Percentiles rank a stretch among this genome's conserved stretches.
Conservation (phyloP, 2,113 vertebrate genomes). For the Mugil cephalus region DNA sequence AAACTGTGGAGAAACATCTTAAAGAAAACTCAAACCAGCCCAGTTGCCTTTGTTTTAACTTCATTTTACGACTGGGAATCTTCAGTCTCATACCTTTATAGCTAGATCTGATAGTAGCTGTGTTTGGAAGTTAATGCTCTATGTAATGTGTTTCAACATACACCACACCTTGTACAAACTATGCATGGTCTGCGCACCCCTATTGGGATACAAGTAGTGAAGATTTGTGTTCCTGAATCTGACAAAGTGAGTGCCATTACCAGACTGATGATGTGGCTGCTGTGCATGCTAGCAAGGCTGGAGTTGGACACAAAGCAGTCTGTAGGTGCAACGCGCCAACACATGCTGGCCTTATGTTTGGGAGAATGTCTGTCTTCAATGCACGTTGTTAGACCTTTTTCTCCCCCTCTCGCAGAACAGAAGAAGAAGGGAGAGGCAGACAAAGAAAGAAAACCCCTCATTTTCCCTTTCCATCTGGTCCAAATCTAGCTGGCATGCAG, state of each 20-base stretch:
- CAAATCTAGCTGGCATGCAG: conserved; percentile 60
- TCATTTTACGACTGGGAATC: too few species aligned
- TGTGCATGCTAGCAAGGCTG: background rate
- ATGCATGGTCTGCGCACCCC: background rate
- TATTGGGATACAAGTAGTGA: background rate
- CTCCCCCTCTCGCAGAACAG: conserved; percentile 7
- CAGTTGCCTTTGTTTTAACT: too few species aligned
- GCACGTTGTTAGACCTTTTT: conserved; percentile 39
- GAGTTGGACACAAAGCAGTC: conserved; percentile 30
- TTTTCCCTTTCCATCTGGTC: conserved; percentile 64
- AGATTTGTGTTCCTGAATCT: background rate
- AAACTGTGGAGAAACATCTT: too few species aligned
- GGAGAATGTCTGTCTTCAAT: conserved; percentile 52
- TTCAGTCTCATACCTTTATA: too few species aligned
- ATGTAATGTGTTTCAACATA: too few species aligned
- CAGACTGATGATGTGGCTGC: conserved; percentile 56
- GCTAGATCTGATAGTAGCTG: too few species aligned
- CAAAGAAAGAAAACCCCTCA: conserved; percentile 21
- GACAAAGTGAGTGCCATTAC: background rate
- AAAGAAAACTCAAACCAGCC: too few species aligned
- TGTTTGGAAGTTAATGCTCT: too few species aligned
- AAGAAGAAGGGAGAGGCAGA: conserved; percentile 20
- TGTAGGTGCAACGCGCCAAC: conserved; percentile 49
- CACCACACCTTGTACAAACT: background rate
- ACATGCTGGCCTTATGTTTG: conserved; percentile 65